Evolutionary conservation across 2,797 vertebrate species (phyloP), one percentile per base, ranked within the genome.

Genomic region (Pogonophryne albipinna): DNA sequence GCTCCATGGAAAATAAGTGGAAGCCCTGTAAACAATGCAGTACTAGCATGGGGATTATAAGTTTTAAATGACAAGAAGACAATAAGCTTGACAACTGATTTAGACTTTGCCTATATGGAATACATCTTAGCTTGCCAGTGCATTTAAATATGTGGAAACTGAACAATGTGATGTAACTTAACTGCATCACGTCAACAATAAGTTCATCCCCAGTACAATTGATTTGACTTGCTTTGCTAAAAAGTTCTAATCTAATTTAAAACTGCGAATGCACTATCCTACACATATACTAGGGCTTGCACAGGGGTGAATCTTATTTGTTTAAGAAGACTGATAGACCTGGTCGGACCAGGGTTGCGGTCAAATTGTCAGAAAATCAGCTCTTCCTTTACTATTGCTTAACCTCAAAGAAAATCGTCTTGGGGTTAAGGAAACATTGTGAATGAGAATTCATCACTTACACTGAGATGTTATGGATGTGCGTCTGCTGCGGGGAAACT

Each of bases 1-100:
- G 84, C 89, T 89, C 83, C 84, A 72, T 85, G 88, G 78, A 87
- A 91, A 90, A 89, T 84, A 86, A 87, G 83, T 83, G 73, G 66
- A 80, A 84, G 82, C 66, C 57, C 67, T 74, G 85, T 90, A 92
- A 94, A 95, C 92, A 93, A 89, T 83, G 66, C 81, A 44, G 53
- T 4, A 31, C 20, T 6, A 65, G 66, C 74, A 80, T 6, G 63
- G 70, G 90, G 91, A 95, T 94, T 93, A 91, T 75, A 90, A 67
- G 16, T 91, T 92, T 84, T 79, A 91, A 87, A 92, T 85, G 85
- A 88, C 83, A 90, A 76, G 85, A 52, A 78, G 85, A 91, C 82
- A 87, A 87, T 47, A 62, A 83, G 80, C 72, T 81, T 68, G 77
- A 87, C 84, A 88, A 81, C 58, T 88, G 75, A 84, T 87, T 87